Evolutionary conservation across 2,888 invertebrate species (phyloP).

Genomic region (Hemicrepidius hirtus): DNA sequence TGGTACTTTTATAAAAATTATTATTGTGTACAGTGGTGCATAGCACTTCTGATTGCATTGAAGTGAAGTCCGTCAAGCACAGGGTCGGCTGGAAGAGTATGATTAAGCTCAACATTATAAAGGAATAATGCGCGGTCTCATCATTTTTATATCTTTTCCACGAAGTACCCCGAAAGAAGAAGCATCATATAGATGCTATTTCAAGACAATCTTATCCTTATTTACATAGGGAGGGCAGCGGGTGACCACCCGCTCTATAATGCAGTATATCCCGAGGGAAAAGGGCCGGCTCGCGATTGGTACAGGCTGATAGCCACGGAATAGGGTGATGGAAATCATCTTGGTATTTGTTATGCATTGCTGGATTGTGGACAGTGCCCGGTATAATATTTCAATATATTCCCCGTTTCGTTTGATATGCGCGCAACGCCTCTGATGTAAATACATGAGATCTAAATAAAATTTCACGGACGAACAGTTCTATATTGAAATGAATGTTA

Average conservation of each 20-base stretch:
- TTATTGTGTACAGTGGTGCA: no score
- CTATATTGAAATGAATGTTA: constrained; percentile 60
- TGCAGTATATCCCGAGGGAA: constrained; percentile 61
- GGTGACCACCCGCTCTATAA: constrained; percentile 57
- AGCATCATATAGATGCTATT: constrained; percentile 56
- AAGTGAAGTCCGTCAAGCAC: background rate
- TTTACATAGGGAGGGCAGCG: constrained; percentile 60
- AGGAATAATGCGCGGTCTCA: constrained; percentile 50
- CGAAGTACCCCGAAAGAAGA: constrained; percentile 47
- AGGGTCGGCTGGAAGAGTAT: background rate
- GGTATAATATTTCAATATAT: constrained; percentile 72
- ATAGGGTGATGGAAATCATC: constrained; percentile 70
- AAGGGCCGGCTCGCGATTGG: constrained; percentile 61
- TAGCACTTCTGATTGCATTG: background rate
- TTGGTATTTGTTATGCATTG: constrained; percentile 72
- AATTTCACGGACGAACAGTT: constrained; percentile 58
- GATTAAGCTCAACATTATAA: constrained; percentile 50
- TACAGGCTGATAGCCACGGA: constrained; percentile 63
- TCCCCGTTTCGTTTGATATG: constrained; percentile 59
- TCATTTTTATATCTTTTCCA: constrained; percentile 52
- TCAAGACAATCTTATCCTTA: constrained; percentile 63
- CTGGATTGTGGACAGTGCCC: constrained; percentile 70
- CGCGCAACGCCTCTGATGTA: constrained; percentile 58
- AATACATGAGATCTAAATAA: constrained; percentile 59
- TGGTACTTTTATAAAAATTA: no score